Evolutionary conservation across 2,797 vertebrate genomes (phyloP), one percentile per base, ranked within the genome.

Genomic region (Pristis pectinata): DNA sequence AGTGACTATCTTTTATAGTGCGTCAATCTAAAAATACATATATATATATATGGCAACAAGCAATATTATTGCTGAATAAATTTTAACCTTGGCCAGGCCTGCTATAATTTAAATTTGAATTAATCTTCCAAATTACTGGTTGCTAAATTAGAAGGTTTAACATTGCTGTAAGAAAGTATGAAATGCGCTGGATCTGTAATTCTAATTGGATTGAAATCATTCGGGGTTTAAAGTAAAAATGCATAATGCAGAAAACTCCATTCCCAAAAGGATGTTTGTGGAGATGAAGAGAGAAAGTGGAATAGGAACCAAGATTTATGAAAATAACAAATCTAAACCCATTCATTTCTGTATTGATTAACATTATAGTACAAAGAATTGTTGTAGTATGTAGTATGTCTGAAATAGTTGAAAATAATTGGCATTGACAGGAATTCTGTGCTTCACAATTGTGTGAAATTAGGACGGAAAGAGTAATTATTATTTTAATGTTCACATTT

Each of bases 21-120:
- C 44, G 94, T 30, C 72, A 94, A 15, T 67, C 92, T 94, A 94
- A 94, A 94, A 94, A 94, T 94, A 76, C 15, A 49, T 15, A 49
- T 49, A 76, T 15, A 49, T 49, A 76, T 19, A 53, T 67, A 70
- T 74, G 41, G 92, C 92, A 94, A 94, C 70, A 6, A n/a, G 70
- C 15, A 76, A 49, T 49, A 34, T 53, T 74, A 34, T 30, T 74
- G 92, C 67, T 74, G 30, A 44, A 94, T 44, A 94, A 76, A 76
- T 13, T 15, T 93, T 53, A 94, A 94, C 27, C 11, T 74, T 34
- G 30, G 11, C 70, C 92, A 76, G 70, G 13, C 30, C 76, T 49
- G 27, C 44, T 74, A 70, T 44, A 74, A 22, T 56, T 49, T 94
- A 53, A 76, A 3, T 49, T 17, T 74, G 34, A n/a, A 17, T 74